phyloP scores from a whole-genome alignment of 2,113 vertebrate species.

The Naja naja region DNA sequence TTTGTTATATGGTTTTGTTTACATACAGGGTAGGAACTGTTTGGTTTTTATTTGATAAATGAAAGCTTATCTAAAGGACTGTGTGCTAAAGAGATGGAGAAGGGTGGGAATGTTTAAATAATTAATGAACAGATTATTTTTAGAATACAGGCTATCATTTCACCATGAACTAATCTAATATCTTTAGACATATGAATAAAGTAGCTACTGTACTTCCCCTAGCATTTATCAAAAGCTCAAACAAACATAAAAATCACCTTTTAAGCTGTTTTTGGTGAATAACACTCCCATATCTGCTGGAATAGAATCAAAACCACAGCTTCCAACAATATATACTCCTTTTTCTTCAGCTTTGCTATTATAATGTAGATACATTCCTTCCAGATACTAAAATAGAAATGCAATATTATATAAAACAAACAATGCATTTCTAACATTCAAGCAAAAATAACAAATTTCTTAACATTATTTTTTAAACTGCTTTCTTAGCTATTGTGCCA shows the following conservation, averaged over 20 bases:
- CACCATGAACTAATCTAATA: not conserved
- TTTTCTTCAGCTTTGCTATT: conserved; percentile 82
- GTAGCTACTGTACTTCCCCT: not conserved
- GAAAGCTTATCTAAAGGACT: not conserved
- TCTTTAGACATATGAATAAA: not conserved
- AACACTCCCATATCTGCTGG: conserved; percentile 93
- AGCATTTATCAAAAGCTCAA: not conserved
- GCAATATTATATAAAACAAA: not conserved
- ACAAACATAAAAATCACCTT: conserved; percentile 72
- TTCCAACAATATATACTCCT: conserved; percentile 87
- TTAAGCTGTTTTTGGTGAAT: conserved; percentile 87
- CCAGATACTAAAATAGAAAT: conserved; percentile 82
- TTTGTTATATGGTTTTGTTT: not conserved
- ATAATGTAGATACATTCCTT: conserved; percentile 89
- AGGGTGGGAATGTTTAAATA: not conserved
- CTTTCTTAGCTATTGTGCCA: not conserved
- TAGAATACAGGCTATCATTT: not conserved
- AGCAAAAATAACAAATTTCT: not conserved
- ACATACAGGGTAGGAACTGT: not conserved
- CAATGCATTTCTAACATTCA: not conserved
- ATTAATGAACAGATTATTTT: not conserved
- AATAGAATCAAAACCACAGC: conserved; percentile 95
- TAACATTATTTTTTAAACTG: not conserved
- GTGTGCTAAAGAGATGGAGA: not conserved
- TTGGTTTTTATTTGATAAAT: not conserved